Evolutionary conservation across 1,140 invertebrate species (phyloP), one percentile per base, ranked within the genome.

Genomic region (Drosophila saltans): DNA sequence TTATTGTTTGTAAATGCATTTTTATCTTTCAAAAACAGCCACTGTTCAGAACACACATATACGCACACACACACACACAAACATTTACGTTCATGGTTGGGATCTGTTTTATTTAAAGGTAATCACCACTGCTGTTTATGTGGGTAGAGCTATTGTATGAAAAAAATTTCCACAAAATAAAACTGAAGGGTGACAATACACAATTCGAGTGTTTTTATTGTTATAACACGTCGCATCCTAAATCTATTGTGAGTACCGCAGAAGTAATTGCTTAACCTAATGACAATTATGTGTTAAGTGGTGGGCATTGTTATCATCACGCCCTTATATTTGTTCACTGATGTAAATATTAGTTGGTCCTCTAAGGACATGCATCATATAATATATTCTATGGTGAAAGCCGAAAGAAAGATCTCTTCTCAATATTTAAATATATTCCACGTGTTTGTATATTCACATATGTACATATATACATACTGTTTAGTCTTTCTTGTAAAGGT

Each of bases 191-290:
- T 86, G 82, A 86, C 82, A 86, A 88, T 69, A 81, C 73, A 72
- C 83, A 86, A 80, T 82, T 88, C 76, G 75, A 86, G 82, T 86
- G 78, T 86, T 88, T 86, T 86, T 86, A 86, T 86, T 86, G 82
- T 86, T 86, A 80, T 86, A 86, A 88, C 82, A 86, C 82, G 82
- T 86, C 83, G 73, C 82, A 83, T 81, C 82, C 81, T 78, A 57
- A 76, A 79, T 64, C 72, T 79, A 68, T 86, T 86, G 81, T 85
- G 45, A 68, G 74, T 45, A 69, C 75, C 75, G 74, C 73, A 78
- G 71, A 82, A 77, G 76, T 86, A 86, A 86, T 86, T 86, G 83
- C 79, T 86, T 82, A 88, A 86, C 82, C 83, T 86, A 88, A 86
- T 86, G 83, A 88, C 80, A 86, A 86, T 82, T 86, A 88, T 82